Evolutionary conservation across 2,888 invertebrate genomes (phyloP), one percentile per base, ranked within the genome.

Genomic region (Catonia carolina): DNA sequence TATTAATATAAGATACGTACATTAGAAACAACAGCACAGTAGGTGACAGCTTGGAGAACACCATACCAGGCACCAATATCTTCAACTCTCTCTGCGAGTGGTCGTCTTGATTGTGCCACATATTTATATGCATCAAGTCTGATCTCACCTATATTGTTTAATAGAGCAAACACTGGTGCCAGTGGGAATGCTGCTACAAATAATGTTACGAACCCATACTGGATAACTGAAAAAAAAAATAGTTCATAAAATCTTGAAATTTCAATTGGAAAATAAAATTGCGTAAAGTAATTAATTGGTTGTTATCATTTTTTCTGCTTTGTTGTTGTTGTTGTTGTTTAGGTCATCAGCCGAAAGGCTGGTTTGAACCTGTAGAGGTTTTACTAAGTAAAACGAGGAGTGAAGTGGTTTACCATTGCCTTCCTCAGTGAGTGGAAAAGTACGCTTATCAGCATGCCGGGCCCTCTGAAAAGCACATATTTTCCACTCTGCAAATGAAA

Each of bases 101-200:
- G 95, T 31, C 97, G 76, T 50, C 95, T 74, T 0, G 91, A 86
- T 68, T 95, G 93, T 0, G 91, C 92, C n/a, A 96, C 89, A 85
- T 96, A 93, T 76, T 98, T 98, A 73, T 91, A 94, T 0, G 97
- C 97, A 69, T 98, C 97, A 64, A 96, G 74, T 1, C 91, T 79
- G 54, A 98, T 95, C 74, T 98, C 98, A 0, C 93, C 89, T 27
- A 98, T 85, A 70, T 98, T 99, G 74, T 98, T 98, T 7, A 98
- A 74, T 2, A 98, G 75, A 0, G 97, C 97, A 71, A 95, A 98
- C 0, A 98, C 75, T 0, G 98, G 97, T 0, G 97, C 98, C 59
- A 98, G 74, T 0, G 97, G 98, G 70, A 98, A 98, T 0, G 97
- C 97, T 0, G 96, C 95, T 59, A 97, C 97, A 74, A 98, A 98